Base-by-base conservation (phyloP, 1,140 invertebrate species). In the Vollenhovia emeryi region DNA sequence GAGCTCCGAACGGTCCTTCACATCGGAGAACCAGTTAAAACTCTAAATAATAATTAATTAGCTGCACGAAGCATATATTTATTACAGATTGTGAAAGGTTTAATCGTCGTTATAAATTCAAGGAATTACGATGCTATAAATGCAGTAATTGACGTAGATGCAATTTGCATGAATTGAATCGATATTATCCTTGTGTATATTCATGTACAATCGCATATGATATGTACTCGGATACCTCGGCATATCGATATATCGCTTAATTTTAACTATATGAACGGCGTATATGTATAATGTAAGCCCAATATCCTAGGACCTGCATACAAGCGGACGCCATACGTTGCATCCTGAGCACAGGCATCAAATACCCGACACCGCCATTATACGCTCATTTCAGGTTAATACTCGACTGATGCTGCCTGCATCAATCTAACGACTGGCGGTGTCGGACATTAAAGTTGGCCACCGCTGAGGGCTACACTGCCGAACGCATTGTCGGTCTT, bases 361-460 rank as follows among this genome's bases (percentile, higher is more conserved):
- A 89, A 89, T 89, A 88, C 87, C 74, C 88, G 88, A 87, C 87
- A 89, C 59, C 73, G 68, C 87, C 80, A 89, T 89, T 89, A 89
- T 89, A 89, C 88, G 88, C 87, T 89, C 88, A 89, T 89, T 89
- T 89, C 74, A 84, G 87, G 88, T 89, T 89, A 89, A 89, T 89
- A 89, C 87, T 89, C 89, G 79, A 78, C 84, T 84, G 87, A 89
- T 89, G 88, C 60, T 79, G 87, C 52, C n/a, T 82, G 64, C 88
- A 89, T 89, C 78, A 88, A 89, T 73, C 87, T 89, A 89, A 89
- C 87, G 87, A 89, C 79, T 88, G 48, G 75, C 66, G 59, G 68
- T 50, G 64, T 76, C 33, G 68, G 74, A 84, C 79, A 85, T 86
- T 89, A 89, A 87, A 84, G 74, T 89, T 84, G 85, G 76, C 85